Evolutionary conservation across 2,797 vertebrate species (phyloP).

Genomic region (Falco peregrinus): DNA sequence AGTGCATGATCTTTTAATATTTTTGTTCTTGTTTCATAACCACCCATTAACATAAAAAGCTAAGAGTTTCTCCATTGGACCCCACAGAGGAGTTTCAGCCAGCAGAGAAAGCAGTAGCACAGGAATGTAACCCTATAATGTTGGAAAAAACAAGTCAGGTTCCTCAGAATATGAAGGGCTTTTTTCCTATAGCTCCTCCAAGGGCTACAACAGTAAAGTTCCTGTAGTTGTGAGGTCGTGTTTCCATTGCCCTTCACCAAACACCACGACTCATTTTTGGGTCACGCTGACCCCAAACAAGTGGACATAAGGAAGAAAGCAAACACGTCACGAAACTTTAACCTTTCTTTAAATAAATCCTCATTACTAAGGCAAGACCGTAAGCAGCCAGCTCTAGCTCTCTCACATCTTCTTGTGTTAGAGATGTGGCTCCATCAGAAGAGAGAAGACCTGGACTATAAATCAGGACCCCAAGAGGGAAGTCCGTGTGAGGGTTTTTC

Average conservation of each 20-base stretch:
- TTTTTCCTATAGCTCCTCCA: not conserved
- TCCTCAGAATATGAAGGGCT: fast-evolving
- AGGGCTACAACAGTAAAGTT: not conserved
- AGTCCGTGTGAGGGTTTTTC: not conserved
- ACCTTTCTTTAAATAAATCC: not conserved
- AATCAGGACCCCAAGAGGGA: not conserved
- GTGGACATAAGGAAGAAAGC: not conserved
- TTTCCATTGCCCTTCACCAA: not conserved
- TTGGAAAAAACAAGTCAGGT: not conserved
- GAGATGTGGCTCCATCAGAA: not conserved
- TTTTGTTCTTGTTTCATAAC: not conserved
- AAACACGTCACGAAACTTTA: not conserved
- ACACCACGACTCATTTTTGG: not conserved
- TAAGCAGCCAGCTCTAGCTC: not conserved
- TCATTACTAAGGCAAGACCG: not conserved
- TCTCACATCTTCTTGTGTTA: not conserved
- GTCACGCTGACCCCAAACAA: not conserved
- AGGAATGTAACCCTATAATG: not conserved
- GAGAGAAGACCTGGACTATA: not conserved
- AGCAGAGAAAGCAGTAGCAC: not conserved
- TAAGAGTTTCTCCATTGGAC: not conserved
- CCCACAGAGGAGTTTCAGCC: not conserved
- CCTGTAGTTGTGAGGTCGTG: too few species aligned
- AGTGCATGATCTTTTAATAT: not conserved
- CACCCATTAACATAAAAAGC: not conserved